These are phyloP conservation scores for Aporophyla nigra DNA, from an alignment of 2,888 invertebrate species.

Conservation along the genomic window DNA sequence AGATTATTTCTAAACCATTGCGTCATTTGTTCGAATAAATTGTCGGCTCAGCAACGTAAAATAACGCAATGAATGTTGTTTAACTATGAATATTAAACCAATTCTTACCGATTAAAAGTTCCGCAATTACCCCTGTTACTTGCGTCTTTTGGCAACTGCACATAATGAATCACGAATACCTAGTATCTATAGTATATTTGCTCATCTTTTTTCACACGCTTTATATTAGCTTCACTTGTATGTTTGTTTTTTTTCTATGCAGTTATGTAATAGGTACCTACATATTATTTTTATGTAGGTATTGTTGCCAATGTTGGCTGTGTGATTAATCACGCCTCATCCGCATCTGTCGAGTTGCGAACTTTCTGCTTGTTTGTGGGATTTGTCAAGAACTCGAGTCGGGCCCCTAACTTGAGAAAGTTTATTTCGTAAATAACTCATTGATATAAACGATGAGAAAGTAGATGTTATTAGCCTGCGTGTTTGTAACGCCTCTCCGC, in stretches of 20 bases:
- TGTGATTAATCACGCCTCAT: slow-evolving; percentile 78
- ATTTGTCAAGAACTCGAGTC: slow-evolving; percentile 67
- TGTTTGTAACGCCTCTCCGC: neutral
- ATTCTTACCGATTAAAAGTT: too few relatives aligned
- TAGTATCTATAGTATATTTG: too few relatives aligned
- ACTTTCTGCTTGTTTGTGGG: slow-evolving; percentile 75
- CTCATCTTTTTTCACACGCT: neutral
- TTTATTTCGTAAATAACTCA: slow-evolving; percentile 69
- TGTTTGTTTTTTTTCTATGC: neutral
- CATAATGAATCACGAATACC: too few relatives aligned
- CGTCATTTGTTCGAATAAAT: too few relatives aligned
- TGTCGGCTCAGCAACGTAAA: too few relatives aligned
- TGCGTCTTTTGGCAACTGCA: too few relatives aligned
- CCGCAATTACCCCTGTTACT: too few relatives aligned
- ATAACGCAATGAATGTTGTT: too few relatives aligned
- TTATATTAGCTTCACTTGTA: too few relatives aligned
- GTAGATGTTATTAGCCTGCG: slow-evolving; percentile 4
- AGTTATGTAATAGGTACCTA: neutral
- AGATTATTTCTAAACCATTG: too few relatives aligned
- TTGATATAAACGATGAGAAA: slow-evolving; percentile 44
- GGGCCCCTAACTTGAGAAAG: slow-evolving; percentile 70
- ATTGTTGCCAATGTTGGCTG: slow-evolving; percentile 44
- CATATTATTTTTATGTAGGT: slow-evolving; percentile 12
- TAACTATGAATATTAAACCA: too few relatives aligned
- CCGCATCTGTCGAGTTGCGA: slow-evolving; percentile 75